Conservation (phyloP, 2,888 invertebrate species). For the Baronia brevicornis region DNA sequence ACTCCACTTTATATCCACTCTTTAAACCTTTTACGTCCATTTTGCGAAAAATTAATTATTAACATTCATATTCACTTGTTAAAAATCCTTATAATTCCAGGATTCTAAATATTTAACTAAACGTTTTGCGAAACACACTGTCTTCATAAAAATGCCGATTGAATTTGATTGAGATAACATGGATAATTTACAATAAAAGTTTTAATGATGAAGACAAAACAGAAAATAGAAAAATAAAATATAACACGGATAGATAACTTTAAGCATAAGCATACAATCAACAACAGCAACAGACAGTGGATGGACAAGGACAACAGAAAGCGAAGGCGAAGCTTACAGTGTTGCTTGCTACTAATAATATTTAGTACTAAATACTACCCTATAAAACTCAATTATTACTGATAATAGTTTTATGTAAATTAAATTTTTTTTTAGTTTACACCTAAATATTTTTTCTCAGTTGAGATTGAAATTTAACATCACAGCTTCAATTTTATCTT, state of each 20-base stretch:
- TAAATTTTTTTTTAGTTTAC: no score
- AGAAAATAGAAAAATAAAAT: slow-evolving; percentile 8
- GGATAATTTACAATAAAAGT: slow-evolving; percentile 38
- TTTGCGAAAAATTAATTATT: slow-evolving; percentile 51
- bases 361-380: no score
- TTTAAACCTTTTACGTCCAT: slow-evolving; percentile 56
- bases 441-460: no score
- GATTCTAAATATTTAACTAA: slow-evolving; percentile 20
- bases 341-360: slow-evolving; percentile 8
- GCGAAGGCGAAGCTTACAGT: slow-evolving; percentile 7
- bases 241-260: slow-evolving; percentile 19
- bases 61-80: slow-evolving; percentile 63
- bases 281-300: slow-evolving; percentile 20
- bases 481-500: no score
- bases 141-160: slow-evolving; percentile 30
- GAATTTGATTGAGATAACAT: slow-evolving; percentile 25
- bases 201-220: slow-evolving; percentile 13
- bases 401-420: no score
- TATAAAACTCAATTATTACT: no score
- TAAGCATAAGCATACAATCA: slow-evolving; percentile 15
- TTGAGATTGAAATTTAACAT: no score
- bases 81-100: slow-evolving; percentile 23
- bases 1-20: slow-evolving; percentile 52
- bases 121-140: slow-evolving; percentile 20
- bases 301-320: slow-evolving; percentile 18